phyloP scores from a whole-genome alignment of 2,797 vertebrate species.

The Anabacerthia variegaticeps region DNA sequence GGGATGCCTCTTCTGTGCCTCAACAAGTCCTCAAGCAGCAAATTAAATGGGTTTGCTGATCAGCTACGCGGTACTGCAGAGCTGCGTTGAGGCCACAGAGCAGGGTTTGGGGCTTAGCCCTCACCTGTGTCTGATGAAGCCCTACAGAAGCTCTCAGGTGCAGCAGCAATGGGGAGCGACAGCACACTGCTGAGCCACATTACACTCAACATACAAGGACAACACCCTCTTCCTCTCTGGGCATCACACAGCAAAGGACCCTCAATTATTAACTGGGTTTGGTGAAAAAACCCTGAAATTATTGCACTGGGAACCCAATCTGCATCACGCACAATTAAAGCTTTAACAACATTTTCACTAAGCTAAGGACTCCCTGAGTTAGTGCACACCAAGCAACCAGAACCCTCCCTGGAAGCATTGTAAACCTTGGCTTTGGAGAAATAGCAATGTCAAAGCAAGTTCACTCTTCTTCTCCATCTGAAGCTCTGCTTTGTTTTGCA shows the following conservation, averaged over 20 bases:
- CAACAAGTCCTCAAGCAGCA: not conserved
- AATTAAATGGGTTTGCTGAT: not conserved
- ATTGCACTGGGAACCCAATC: not conserved
- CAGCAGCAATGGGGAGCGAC: rapidly evolving
- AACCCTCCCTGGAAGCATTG: rapidly evolving
- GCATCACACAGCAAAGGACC: not conserved
- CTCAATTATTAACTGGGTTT: not conserved
- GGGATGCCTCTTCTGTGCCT: not conserved
- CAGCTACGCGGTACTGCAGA: not conserved
- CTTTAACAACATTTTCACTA: not conserved
- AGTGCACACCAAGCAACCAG: not conserved
- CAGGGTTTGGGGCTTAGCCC: not conserved
- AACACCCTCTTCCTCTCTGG: not conserved
- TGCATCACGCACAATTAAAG: not conserved
- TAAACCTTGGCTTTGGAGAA: not conserved
- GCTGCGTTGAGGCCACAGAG: not conserved
- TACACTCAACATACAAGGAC: not conserved
- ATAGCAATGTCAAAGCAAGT: not conserved
- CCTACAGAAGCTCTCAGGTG: not conserved
- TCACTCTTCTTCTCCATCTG: not conserved
- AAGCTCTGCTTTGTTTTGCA: not conserved
- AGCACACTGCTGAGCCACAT: not conserved
- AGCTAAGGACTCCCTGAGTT: not conserved
- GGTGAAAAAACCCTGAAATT: not conserved
- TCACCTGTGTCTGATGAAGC: not conserved